Conservation (phyloP, 2,797 vertebrate genomes). For the Phoeniculus purpureus region DNA sequence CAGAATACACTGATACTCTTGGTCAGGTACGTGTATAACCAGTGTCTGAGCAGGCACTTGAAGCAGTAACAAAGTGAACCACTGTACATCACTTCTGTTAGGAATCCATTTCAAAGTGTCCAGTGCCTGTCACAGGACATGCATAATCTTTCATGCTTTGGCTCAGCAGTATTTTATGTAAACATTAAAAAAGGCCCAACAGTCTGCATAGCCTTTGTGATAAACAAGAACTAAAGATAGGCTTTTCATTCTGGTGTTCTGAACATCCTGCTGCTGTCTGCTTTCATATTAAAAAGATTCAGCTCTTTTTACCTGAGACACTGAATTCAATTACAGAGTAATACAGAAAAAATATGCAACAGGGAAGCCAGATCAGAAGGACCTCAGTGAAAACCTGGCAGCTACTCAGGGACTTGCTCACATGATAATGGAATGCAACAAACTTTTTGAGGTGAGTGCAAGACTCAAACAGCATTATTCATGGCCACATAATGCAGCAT, state of each 20-base stretch:
- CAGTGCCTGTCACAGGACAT: not conserved
- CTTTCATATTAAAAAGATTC: conserved; percentile 50
- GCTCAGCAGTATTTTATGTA: not conserved
- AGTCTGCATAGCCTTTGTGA: not conserved
- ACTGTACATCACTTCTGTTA: not conserved
- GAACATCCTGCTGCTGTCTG: conserved; percentile 18
- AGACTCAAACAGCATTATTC: conserved; percentile 61
- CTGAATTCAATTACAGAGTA: conserved; percentile 82
- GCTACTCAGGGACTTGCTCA: conserved; percentile 96
- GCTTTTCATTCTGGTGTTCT: conserved; percentile 28
- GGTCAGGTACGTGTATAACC: not conserved
- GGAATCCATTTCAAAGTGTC: not conserved
- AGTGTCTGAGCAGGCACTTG: not conserved
- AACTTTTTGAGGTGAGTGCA: conserved; percentile 91
- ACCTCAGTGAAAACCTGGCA: conserved; percentile 96
- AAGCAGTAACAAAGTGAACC: not conserved
- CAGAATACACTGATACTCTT: not conserved
- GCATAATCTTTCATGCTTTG: not conserved
- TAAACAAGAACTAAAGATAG: conserved; percentile 1
- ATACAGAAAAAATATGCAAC: conserved; percentile 97
- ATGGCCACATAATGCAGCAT: conserved; percentile 50
- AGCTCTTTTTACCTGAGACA: conserved; percentile 53
- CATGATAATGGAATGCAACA: conserved; percentile 96
- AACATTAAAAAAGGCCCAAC: not conserved
- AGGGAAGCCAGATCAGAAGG: conserved; percentile 97